Conservation (phyloP, 2,797 vertebrate genomes). For the Coracias cyanogaster region DNA sequence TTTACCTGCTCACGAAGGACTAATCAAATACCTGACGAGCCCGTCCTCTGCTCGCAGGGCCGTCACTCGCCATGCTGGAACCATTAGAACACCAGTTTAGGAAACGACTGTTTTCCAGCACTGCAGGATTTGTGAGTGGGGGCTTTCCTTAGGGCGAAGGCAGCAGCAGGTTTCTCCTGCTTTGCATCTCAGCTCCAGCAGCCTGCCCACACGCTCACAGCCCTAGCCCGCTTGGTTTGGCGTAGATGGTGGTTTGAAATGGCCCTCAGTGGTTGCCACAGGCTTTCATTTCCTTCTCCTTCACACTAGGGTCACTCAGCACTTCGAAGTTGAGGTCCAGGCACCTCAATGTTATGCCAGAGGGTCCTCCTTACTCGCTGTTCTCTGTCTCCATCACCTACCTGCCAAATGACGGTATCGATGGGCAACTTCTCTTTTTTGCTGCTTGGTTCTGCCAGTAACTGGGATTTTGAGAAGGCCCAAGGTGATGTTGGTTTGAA, state of each 20-base stretch:
- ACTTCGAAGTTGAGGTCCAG: fast-evolving
- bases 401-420: background rate
- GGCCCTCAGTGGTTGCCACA: background rate
- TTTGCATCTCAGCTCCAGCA: background rate
- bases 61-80: background rate
- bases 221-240: fast-evolving
- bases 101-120: background rate
- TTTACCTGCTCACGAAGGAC: background rate
- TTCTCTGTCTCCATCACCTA: background rate
- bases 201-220: background rate
- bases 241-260: fast-evolving
- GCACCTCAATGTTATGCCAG: fast-evolving
- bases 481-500: background rate
- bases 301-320: fast-evolving
- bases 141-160: background rate
- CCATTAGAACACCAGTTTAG: background rate
- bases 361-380: fast-evolving
- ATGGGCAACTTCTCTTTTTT: background rate
- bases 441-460: background rate
- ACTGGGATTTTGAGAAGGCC: background rate
- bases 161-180: background rate
- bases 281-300: background rate
- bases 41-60: fast-evolving
- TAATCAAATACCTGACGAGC: background rate
- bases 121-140: background rate